Conservation (phyloP, 1,140 invertebrate genomes). For the Pissodes strobi region DNA sequence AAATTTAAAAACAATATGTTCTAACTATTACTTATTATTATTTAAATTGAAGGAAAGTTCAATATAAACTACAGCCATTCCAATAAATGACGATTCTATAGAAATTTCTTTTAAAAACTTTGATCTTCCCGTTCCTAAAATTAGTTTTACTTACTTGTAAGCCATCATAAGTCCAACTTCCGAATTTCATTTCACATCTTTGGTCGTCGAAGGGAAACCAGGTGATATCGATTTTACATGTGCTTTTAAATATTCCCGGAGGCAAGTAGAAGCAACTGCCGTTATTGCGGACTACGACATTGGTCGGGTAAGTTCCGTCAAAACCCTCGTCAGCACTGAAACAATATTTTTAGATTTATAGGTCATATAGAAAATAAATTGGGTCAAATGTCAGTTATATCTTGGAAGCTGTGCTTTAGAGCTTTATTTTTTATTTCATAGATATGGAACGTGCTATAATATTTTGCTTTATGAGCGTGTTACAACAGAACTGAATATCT, state of each 20-base stretch:
- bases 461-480: too few relatives aligned
- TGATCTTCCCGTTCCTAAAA: too few relatives aligned
- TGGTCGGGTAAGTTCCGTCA: constrained; percentile 96
- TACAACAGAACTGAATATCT: too few relatives aligned
- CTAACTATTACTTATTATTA: too few relatives aligned
- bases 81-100: too few relatives aligned
- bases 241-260: constrained; percentile 98
- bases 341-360: constrained; percentile 30
- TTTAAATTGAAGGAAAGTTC: too few relatives aligned
- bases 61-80: too few relatives aligned
- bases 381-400: constrained; percentile 19
- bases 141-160: constrained; percentile 71
- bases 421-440: too few relatives aligned
- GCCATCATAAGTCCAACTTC: constrained; percentile 94
- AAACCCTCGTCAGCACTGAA: constrained; percentile 96
- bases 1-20: too few relatives aligned
- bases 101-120: too few relatives aligned
- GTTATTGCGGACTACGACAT: constrained; percentile 94
- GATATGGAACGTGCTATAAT: too few relatives aligned
- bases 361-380: constrained; percentile 21
- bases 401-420: too few relatives aligned
- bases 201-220: constrained; percentile 99
- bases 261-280: constrained; percentile 96
- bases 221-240: constrained; percentile 98
- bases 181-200: constrained; percentile 94